A percentile compares a stretch with the other conserved stretches of the same genome.
Conservation (phyloP, 2,888 invertebrate genomes). For the Hoplodrina blanda region DNA sequence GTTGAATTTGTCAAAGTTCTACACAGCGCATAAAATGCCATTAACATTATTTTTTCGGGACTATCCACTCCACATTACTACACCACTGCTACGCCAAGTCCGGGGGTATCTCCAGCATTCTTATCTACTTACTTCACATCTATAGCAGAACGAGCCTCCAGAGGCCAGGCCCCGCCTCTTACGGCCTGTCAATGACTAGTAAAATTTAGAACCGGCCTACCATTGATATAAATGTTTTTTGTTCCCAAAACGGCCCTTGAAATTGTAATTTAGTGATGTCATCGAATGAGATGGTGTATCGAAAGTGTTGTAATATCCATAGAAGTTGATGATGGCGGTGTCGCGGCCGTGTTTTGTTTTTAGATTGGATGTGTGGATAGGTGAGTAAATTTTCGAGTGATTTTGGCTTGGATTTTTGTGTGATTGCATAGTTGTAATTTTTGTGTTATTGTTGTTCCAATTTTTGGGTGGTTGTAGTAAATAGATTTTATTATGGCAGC, state of each 20-base stretch:
- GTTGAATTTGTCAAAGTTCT: no score
- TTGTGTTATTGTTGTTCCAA: no score
- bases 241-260: slow-evolving; percentile 89
- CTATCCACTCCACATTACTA: slow-evolving; percentile 69
- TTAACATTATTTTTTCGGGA: slow-evolving; percentile 5
- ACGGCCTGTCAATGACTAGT: slow-evolving; percentile 90
- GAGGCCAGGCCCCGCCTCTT: slow-evolving; percentile 83
- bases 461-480: no score
- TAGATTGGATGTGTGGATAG: slow-evolving; percentile 6
- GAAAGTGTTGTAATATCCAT: slow-evolving; percentile 66
- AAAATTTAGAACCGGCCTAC: slow-evolving; percentile 88
- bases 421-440: neutral
- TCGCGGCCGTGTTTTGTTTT: slow-evolving; percentile 29
- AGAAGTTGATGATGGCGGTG: slow-evolving; percentile 41
- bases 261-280: slow-evolving; percentile 87
- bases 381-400: slow-evolving; percentile 1
- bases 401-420: slow-evolving; percentile 2
- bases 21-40: no score
- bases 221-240: slow-evolving; percentile 91
- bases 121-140: slow-evolving; percentile 86
- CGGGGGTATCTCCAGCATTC: slow-evolving; percentile 83
- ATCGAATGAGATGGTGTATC: slow-evolving; percentile 76
- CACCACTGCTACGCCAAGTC: slow-evolving; percentile 61
- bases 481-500: no score
- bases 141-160: slow-evolving; percentile 83